A percentile compares a stretch with the other conserved stretches of the same genome.
These are phyloP conservation scores for Leiothrix lutea DNA, from an alignment of 2,113 vertebrate genomes.

Conservation along the genomic window DNA sequence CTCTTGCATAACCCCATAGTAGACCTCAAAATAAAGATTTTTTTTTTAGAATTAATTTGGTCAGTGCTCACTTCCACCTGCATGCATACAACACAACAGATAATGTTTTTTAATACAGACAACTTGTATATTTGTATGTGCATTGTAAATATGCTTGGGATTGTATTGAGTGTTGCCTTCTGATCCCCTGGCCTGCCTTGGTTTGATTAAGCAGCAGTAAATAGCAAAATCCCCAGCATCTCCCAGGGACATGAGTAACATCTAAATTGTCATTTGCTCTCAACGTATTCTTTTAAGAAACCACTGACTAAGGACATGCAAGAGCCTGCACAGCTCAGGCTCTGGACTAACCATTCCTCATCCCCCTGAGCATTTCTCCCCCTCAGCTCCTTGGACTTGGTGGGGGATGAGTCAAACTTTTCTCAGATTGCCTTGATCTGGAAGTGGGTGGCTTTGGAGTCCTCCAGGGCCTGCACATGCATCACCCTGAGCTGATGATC, in stretches of 20 bases:
- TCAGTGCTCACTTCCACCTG: background rate
- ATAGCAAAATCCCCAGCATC: background rate
- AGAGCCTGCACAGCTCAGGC: background rate
- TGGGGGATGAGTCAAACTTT: background rate
- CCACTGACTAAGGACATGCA: background rate
- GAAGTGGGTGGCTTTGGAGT: background rate
- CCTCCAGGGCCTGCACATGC: background rate
- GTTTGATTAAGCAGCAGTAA: background rate
- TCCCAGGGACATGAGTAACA: background rate
- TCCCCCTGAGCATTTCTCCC: background rate
- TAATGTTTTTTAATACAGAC: background rate
- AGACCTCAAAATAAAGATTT: background rate
- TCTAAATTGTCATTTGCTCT: background rate
- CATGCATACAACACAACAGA: background rate
- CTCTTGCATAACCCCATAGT: background rate
- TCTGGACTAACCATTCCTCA: background rate
- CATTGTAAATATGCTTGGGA: background rate
- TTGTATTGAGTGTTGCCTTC: background rate
- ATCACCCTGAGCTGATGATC: background rate
- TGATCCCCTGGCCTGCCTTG: background rate
- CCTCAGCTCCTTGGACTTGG: background rate
- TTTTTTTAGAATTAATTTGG: background rate
- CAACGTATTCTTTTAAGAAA: background rate
- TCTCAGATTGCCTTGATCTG: background rate
- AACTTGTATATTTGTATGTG: rapidly evolving